Evolutionary conservation across 2,113 vertebrate species (phyloP), one percentile per base, ranked within the genome.

Genomic region (Pelusios castaneus): DNA sequence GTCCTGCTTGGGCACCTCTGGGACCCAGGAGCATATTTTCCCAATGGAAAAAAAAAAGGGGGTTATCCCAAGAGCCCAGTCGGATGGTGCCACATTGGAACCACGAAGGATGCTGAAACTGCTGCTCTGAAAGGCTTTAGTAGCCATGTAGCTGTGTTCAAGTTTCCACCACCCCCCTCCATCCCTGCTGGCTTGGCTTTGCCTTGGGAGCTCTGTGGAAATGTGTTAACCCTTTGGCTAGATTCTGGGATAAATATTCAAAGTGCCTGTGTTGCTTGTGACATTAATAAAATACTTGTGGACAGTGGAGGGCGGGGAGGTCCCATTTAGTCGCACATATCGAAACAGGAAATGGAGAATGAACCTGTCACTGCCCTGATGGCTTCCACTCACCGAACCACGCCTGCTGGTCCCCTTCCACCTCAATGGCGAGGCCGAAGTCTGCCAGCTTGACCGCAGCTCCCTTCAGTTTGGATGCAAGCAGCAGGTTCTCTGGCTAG

Each of bases 371-470:
- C 4, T 47, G 8, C 12, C 22, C 10, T 0, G 19, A 13, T 31
- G 56, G 43, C 22, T 55, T 34, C 83, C 75, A 98, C 98, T 99
- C 98, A 99, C 98, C 98, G 56, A 99, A 99, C 98, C 98, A 99
- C 0, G 98, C 98, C 94, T 99, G 98, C 91, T 99, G 98, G 80
- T 99, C 98, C 2, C 98, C 98, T 85, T 99, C 98, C 94, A 99
- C 98, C 95, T 99, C 98, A 4, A 99, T 99, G 96, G 98, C 98
- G 6, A 99, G 97, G 88, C 98, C 98, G 1, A 99, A 99, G 96
- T 99, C 98, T 0, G 98, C 98, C 96, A 99, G 94, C 89, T 99
- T 99, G 95, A 99, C 98, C 0, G 98, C 98, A 0, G 98, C 98
- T 0, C 98, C 98, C 91, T 99, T 99, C 94, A 98, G 97, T 94